Percentiles rank a stretch among this genome's conserved stretches.
Evolutionary conservation across 2,797 vertebrate species (phyloP).

Genomic region (Coccyzus lansbergi): DNA sequence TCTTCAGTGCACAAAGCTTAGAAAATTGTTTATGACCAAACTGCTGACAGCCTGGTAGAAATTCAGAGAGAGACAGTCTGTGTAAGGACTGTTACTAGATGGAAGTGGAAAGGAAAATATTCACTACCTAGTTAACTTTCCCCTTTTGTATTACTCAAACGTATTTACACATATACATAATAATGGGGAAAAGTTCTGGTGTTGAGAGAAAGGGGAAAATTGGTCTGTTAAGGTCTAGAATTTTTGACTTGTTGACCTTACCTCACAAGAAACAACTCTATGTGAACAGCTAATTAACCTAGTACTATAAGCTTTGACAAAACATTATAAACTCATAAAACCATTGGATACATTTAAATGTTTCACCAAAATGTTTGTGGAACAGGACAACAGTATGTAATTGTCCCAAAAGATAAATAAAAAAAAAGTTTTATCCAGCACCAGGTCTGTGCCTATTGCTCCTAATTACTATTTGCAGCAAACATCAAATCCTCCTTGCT

Average conservation of each 20-base stretch:
- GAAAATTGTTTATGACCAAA: conserved; percentile 1
- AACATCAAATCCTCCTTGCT: not conserved
- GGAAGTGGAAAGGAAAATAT: not conserved
- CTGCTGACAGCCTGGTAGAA: not conserved
- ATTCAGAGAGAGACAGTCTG: not conserved
- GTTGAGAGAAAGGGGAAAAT: not conserved
- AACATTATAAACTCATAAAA: not conserved
- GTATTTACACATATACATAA: not conserved
- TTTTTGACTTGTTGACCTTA: not conserved
- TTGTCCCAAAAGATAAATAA: not conserved
- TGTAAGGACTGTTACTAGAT: not conserved
- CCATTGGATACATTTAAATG: not conserved
- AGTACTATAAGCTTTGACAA: not conserved
- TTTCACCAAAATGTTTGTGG: not conserved
- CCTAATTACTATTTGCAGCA: not conserved
- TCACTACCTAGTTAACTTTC: not conserved
- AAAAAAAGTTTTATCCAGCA: not conserved
- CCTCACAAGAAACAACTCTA: not conserved
- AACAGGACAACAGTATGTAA: not conserved
- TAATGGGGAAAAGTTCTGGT: not conserved
- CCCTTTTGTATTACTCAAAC: not conserved
- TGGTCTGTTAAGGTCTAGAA: not conserved
- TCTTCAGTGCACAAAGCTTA: not conserved
- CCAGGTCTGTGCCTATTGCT: not conserved
- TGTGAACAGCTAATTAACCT: not conserved